Evolutionary conservation across 1,140 invertebrate genomes (phyloP).

Genomic region (Drosophila kohkoa): DNA sequence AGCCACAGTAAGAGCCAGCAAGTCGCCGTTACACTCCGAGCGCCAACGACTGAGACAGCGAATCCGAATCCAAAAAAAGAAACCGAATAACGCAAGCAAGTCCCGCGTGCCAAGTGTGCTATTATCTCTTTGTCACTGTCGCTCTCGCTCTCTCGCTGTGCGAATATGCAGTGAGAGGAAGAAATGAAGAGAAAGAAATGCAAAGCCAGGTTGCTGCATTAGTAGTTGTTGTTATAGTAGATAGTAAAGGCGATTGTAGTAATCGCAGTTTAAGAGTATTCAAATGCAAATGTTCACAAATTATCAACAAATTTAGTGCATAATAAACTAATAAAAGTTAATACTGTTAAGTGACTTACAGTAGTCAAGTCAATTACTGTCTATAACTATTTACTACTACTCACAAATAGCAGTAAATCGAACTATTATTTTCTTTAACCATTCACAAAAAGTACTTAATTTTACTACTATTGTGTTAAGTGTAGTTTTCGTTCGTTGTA

Average conservation of each 20-base stretch:
- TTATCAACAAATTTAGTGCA: background rate
- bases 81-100: slow-evolving; percentile 14
- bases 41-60: slow-evolving; percentile 10
- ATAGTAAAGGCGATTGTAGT: background rate
- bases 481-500: background rate
- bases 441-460: too few species aligned
- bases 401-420: too few species aligned
- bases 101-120: slow-evolving; percentile 11
- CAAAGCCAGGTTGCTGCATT: background rate
- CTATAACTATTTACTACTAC: too few species aligned
- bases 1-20: slow-evolving; percentile 25
- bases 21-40: slow-evolving; percentile 56
- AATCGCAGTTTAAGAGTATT: background rate
- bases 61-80: slow-evolving; percentile 18
- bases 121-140: slow-evolving; percentile 22
- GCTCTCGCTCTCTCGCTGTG: slow-evolving; percentile 22
- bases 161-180: slow-evolving; percentile 31
- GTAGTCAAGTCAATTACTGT: too few species aligned
- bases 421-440: too few species aligned
- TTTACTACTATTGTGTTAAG: background rate
- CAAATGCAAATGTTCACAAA: background rate
- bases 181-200: slow-evolving; percentile 23
- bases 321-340: background rate
- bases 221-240: background rate
- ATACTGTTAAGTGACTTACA: too few species aligned